A percentile compares a stretch with the other conserved stretches of the same genome.
Evolutionary conservation across 2,797 vertebrate species (phyloP).

Genomic region (Percopsis omiscomaycus): DNA sequence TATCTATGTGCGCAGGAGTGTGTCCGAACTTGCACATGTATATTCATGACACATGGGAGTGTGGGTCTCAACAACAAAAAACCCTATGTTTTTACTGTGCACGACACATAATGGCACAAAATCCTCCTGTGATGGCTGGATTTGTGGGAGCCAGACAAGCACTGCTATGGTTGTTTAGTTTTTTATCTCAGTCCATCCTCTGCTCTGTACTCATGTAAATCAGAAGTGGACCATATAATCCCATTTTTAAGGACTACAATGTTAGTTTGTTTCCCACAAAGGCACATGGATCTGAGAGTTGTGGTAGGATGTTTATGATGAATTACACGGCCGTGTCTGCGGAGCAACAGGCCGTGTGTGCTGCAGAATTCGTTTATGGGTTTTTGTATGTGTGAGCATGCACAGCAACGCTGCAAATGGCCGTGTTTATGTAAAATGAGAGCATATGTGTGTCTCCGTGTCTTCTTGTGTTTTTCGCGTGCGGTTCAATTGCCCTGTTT

Average conservation of each 20-base stretch:
- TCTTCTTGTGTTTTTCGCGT: slow-evolving; percentile 23
- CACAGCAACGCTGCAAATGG: slow-evolving; percentile 36
- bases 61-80: background rate
- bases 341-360: slow-evolving; percentile 22
- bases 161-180: background rate
- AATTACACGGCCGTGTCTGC: slow-evolving; percentile 15
- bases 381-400: slow-evolving; percentile 33
- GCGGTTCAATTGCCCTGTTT: slow-evolving; percentile 25
- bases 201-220: slow-evolving; percentile 1
- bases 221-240: slow-evolving; percentile 6
- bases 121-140: background rate
- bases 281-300: slow-evolving; percentile 12
- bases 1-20: background rate
- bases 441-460: slow-evolving; percentile 29
- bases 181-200: background rate
- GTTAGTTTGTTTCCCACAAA: background rate
- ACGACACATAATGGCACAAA: background rate
- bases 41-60: background rate
- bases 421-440: slow-evolving; percentile 38
- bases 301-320: slow-evolving; percentile 10
- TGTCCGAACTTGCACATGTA: slow-evolving; percentile 1
- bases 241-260: slow-evolving; percentile 1
- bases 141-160: too few relatives aligned
- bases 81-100: background rate
- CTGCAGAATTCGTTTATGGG: slow-evolving; percentile 35